Evolutionary conservation across 2,888 invertebrate species (phyloP).

Genomic region (Lycia hirtaria): DNA sequence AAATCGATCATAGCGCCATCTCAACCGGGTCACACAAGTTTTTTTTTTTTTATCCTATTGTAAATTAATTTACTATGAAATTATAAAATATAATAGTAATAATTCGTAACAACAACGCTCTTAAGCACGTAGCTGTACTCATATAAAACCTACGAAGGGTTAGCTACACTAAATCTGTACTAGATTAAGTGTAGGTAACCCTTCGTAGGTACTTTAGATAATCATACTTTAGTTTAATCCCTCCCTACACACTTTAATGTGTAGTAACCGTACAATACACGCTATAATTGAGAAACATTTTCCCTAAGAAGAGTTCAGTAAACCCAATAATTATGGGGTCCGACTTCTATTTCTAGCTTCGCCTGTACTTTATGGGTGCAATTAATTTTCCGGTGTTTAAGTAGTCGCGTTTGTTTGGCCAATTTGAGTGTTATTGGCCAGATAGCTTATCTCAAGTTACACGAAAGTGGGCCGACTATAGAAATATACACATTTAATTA

Average conservation of each 20-base stretch:
- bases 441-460: conserved; percentile 26
- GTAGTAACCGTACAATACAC: not conserved
- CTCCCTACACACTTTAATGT: not conserved
- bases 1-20: too few relatives aligned
- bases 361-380: conserved; percentile 24
- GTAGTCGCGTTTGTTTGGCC: conserved; percentile 36
- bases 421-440: conserved; percentile 29
- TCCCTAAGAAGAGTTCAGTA: conserved; percentile 23
- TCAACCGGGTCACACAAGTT: too few relatives aligned
- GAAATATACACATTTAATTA: conserved; percentile 18
- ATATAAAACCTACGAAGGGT: too few relatives aligned
- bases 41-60: too few relatives aligned
- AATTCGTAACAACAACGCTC: too few relatives aligned
- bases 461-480: conserved; percentile 17
- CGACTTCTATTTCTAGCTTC: conserved; percentile 30
- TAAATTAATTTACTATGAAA: too few relatives aligned
- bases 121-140: too few relatives aligned
- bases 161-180: too few relatives aligned
- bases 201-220: not conserved
- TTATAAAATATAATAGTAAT: too few relatives aligned
- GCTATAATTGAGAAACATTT: conserved; percentile 5
- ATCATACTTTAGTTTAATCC: not conserved
- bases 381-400: conserved; percentile 38
- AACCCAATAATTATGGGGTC: conserved; percentile 17
- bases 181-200: too few relatives aligned